Base-by-base conservation (phyloP, 2,113 vertebrate species). In the Bungarus multicinctus region DNA sequence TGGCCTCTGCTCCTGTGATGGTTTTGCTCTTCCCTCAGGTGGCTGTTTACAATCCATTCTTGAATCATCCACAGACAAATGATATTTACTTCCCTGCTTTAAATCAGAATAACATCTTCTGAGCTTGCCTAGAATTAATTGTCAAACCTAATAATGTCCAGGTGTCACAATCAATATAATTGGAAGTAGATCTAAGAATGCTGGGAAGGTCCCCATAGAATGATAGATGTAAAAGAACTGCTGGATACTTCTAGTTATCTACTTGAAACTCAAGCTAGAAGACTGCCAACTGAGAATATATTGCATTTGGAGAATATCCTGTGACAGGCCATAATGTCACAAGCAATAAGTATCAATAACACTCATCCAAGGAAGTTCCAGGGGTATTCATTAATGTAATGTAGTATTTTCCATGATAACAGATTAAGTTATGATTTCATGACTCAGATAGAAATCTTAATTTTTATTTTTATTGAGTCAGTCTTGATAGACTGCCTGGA, bases 361-460 rank as follows among this genome's bases (percentile, higher is more conserved):
- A 86, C 30, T 94, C 45, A 91, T 93, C 93, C 94, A 95, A 94
- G 90, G 92, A 95, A 93, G 34, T 94, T 96, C 91, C 27, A 92
- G 94, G 39, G 91, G 4, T 22, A 39, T 74, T 92, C 94, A 93
- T 87, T 89, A 91, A 47, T 85, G 50, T 74, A 90, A 95, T 93
- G 88, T 91, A 88, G 91, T 94, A 95, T 93, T 94, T 34, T 92
- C 50, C 93, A 25, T 52, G 3, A 93, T 89, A 93, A 85, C 93
- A 94, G 11, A 92, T 90, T 90, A 60, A 94, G 91, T 81, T 94
- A 18, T 88, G 94, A 81, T 60, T 47, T 95, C 90, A 53, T 57
- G 58, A 27, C 18, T 87, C 1, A 14, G 23, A 50, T 93, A 88
- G 64, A 10, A 93, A 53, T 90, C 93, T 95, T 94, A 81, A 81